A percentile compares a stretch with the other conserved stretches of the same genome.
Conservation (phyloP, 35 echinoderm and acorn worm species). For the Patiria miniata region DNA sequence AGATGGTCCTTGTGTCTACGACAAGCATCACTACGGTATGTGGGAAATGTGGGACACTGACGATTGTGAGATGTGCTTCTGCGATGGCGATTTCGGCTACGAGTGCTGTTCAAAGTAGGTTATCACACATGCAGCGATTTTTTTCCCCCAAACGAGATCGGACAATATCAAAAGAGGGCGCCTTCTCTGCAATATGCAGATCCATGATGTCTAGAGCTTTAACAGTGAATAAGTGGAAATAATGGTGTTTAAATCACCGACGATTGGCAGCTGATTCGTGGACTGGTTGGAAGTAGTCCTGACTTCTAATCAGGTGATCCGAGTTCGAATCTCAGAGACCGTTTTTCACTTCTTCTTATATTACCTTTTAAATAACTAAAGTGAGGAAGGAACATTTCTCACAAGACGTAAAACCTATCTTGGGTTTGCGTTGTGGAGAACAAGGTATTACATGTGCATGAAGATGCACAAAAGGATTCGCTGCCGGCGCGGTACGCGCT, state of each 20-base stretch:
- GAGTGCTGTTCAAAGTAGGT: slow-evolving; percentile 22
- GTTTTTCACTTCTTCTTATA: no score
- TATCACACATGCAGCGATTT: background rate
- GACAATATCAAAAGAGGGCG: no score
- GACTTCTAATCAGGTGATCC: no score
- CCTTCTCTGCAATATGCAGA: background rate
- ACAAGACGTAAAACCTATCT: no score
- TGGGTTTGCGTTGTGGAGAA: no score
- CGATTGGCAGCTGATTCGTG: no score
- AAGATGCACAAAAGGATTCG: background rate
- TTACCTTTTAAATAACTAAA: no score
- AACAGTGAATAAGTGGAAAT: background rate
- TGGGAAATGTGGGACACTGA: background rate
- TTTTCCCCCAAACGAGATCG: no score
- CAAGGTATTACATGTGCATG: background rate
- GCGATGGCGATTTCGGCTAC: background rate
- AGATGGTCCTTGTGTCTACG: background rate
- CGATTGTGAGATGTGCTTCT: background rate
- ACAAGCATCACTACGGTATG: background rate
- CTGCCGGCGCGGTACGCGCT: background rate
- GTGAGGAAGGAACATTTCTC: no score
- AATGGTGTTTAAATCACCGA: no score
- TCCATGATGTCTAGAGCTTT: background rate
- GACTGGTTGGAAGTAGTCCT: no score
- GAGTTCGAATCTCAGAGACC: no score